Evolutionary conservation across 2,113 vertebrate species (phyloP).

Genomic region (Melanocharis versteri): DNA sequence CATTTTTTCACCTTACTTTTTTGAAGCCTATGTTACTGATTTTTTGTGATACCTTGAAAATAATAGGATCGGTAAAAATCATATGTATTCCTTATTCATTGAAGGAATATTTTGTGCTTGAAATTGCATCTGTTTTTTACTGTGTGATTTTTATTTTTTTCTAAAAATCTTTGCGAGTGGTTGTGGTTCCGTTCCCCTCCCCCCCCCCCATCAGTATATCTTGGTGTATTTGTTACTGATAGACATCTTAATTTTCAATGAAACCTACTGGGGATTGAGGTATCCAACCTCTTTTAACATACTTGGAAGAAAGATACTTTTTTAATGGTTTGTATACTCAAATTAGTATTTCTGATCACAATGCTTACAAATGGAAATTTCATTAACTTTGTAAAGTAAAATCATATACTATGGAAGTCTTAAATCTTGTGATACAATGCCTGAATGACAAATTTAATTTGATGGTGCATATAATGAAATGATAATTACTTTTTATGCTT

Average conservation of each 20-base stretch:
- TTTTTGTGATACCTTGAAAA: not conserved
- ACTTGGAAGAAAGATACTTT: not conserved
- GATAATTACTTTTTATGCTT: not conserved
- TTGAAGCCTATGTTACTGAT: not conserved
- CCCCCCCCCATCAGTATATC: accelerated
- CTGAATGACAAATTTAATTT: not conserved
- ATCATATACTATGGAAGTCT: not conserved
- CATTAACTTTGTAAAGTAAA: not conserved
- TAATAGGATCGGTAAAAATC: not conserved
- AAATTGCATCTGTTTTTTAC: not conserved
- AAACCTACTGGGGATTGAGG: not conserved
- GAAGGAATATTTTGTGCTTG: not conserved
- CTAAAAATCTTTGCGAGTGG: not conserved
- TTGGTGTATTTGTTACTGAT: not conserved
- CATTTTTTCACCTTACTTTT: not conserved
- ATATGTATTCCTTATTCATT: not conserved
- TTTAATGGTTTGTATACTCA: not conserved
- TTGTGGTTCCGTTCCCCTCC: not conserved
- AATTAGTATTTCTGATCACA: not conserved
- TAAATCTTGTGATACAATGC: not conserved
- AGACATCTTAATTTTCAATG: not conserved
- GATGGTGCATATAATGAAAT: not conserved
- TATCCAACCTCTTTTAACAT: not conserved
- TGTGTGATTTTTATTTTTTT: not conserved
- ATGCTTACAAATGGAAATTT: not conserved